Evolutionary conservation across 2,888 invertebrate genomes (phyloP).

Genomic region (Machimus rusticus): DNA sequence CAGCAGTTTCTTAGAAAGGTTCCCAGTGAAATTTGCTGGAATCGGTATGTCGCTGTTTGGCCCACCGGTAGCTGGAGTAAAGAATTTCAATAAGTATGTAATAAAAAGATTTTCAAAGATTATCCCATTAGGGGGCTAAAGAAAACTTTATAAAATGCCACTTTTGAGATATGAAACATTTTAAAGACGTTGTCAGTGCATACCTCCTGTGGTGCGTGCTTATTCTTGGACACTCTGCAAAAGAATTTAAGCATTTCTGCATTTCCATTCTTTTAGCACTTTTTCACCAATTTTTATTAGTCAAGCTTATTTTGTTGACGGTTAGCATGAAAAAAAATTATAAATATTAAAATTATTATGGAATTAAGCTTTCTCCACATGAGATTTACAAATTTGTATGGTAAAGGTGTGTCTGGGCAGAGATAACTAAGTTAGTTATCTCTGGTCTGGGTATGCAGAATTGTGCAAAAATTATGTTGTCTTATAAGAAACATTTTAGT

Average conservation of each 20-base stretch:
- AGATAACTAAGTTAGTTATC: too few species aligned
- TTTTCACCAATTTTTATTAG: background rate
- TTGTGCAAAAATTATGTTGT: background rate
- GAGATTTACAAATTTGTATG: background rate
- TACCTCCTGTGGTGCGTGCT: background rate
- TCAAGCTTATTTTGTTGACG: background rate
- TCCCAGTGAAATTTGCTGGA: background rate
- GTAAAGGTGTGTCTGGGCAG: background rate
- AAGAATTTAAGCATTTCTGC: background rate
- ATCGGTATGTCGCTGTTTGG: background rate
- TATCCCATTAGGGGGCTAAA: background rate
- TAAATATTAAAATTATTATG: background rate
- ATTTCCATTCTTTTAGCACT: background rate
- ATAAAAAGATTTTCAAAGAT: background rate
- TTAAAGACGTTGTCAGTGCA: background rate
- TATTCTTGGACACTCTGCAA: background rate
- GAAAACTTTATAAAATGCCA: background rate
- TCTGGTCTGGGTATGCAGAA: background rate
- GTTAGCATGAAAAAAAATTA: background rate
- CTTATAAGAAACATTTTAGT: background rate
- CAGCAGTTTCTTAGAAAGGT: background rate
- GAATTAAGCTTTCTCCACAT: background rate
- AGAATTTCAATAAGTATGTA: background rate
- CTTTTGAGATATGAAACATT: background rate
- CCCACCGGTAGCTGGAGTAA: background rate